Conservation (phyloP, 2,888 invertebrate genomes). For the Troglohyphantes excavatus region DNA sequence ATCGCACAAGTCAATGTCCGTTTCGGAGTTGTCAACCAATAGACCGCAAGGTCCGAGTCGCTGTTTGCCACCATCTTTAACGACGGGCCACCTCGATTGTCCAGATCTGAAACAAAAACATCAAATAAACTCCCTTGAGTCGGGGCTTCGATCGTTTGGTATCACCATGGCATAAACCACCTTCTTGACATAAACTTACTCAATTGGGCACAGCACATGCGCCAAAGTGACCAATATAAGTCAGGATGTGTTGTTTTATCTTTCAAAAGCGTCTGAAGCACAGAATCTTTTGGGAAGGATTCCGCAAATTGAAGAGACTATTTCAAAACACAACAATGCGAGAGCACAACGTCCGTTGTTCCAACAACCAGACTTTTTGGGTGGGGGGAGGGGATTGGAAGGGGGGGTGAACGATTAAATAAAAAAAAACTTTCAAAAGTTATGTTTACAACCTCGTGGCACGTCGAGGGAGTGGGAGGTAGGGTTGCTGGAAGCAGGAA, state of each 20-base stretch:
- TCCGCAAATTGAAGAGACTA: background rate
- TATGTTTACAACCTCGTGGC: constrained; percentile 68
- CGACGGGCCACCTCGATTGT: background rate
- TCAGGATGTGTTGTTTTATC: background rate
- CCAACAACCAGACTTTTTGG: constrained; percentile 1
- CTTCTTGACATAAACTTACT: constrained; percentile 20
- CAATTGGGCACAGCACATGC: constrained; percentile 53
- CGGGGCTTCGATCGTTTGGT: constrained; percentile 36
- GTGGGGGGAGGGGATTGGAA: background rate
- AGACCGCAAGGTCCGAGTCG: constrained; percentile 43
- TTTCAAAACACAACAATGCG: background rate
- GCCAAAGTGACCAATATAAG: constrained; percentile 36
- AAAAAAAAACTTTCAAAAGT: constrained; percentile 65
- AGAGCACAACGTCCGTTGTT: constrained; percentile 3
- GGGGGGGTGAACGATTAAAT: background rate
- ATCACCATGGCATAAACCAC: too few species aligned
- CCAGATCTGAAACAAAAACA: background rate
- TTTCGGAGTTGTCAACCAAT: constrained; percentile 57
- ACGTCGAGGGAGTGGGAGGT: constrained; percentile 44
- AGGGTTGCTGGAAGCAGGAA: constrained; percentile 55
- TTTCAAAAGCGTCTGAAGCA: background rate
- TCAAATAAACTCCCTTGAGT: constrained; percentile 10
- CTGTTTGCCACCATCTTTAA: constrained; percentile 9
- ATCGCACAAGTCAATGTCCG: constrained; percentile 58
- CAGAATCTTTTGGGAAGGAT: constrained; percentile 1